phyloP scores from a whole-genome alignment of 37 sponge, comb jelly and placozoan species.

The Oscarella lobularis region DNA sequence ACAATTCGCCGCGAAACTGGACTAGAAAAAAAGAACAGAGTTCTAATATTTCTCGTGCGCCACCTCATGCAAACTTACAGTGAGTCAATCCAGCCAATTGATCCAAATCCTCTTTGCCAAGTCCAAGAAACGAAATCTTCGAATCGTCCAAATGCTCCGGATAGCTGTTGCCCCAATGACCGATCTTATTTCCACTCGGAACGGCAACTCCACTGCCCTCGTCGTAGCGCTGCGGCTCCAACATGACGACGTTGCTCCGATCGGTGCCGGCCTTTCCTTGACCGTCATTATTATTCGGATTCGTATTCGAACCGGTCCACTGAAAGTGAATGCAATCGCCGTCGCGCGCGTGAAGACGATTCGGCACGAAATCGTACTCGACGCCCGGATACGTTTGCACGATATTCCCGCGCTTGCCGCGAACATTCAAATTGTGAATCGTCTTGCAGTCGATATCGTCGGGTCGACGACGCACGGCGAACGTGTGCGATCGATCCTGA shows the following conservation, averaged over 20 bases:
- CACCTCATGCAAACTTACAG: conserved; percentile 2
- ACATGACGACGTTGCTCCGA: conserved; percentile 85
- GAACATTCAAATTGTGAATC: conserved; percentile 88
- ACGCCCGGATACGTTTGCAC: conserved; percentile 91
- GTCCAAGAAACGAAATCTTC: conserved; percentile 13
- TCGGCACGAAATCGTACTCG: conserved; percentile 98
- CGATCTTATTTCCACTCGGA: conserved; percentile 15
- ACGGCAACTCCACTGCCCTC: conserved; percentile 37
- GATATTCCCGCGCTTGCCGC: conserved; percentile 98
- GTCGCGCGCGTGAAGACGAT: conserved; percentile 30
- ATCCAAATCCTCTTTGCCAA: conserved; percentile 13
- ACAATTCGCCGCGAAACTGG: conserved; percentile 91
- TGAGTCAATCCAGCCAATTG: conserved; percentile 5
- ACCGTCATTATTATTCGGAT: conserved; percentile 94
- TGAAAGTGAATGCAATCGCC: conserved; percentile 77
- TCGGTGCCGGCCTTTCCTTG: conserved; percentile 91
- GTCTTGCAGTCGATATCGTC: conserved; percentile 6
- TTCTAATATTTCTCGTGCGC: too few relatives aligned
- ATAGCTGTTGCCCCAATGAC: conserved; percentile 87
- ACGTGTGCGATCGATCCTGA: conserved; percentile 62
- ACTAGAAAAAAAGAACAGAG: conserved; percentile 30
- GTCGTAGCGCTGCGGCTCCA: conserved; percentile 35
- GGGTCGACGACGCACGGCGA: background rate
- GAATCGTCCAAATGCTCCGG: conserved; percentile 14
- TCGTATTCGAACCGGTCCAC: conserved; percentile 98